Base-by-base conservation (phyloP, 2,797 vertebrate species). In the Decapterus maruadsi region DNA sequence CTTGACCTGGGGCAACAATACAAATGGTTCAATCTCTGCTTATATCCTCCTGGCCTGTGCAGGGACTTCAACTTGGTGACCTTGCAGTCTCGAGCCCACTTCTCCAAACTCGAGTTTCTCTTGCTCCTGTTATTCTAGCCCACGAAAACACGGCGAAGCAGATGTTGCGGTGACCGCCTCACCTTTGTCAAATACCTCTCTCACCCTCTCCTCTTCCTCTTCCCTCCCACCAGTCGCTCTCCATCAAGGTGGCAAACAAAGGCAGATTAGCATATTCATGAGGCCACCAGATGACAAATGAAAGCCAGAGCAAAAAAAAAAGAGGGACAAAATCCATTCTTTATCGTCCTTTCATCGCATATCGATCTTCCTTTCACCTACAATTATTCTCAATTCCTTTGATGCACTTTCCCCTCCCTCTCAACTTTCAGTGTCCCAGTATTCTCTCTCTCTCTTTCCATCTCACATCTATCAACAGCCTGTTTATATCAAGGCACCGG, bases 181-280 rank as follows among this genome's bases (percentile, higher is more conserved):
- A 46, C 58, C 68, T 70, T 61, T 54, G 14, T 72, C 40, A 60
- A 59, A 83, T 20, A 56, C 40, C 36, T 66, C 1, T 38, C 64
- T 62, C 29, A 8, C 53, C 40, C 29, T 53, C 40, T 48, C 46
- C 43, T 42, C 29, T 45, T 19, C 26, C 63, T 64, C 22, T 40
- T 2, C 61, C 1, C 29, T 8, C 14, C 45, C 29, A 14, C 29
- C 38, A 31, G 8, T 68, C 63, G 46, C 60, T 72, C 68, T 80
- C 68, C 61, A 86, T 77, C 62, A 79, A 78, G 59, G 78, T 74
- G 77, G 70, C 76, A 81, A 86, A 87, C 87, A 78, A 81, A 80
- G 75, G 72, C 59, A 34, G 60, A 72, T 89, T 74, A 82, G 11
- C 83, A 88, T 88, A 84, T 90, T 87, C 75, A 90, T 76, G 82